Percentiles rank a stretch among this genome's conserved stretches.
Conservation (phyloP, 2,113 vertebrate genomes). For the Argyrosomus japonicus region DNA sequence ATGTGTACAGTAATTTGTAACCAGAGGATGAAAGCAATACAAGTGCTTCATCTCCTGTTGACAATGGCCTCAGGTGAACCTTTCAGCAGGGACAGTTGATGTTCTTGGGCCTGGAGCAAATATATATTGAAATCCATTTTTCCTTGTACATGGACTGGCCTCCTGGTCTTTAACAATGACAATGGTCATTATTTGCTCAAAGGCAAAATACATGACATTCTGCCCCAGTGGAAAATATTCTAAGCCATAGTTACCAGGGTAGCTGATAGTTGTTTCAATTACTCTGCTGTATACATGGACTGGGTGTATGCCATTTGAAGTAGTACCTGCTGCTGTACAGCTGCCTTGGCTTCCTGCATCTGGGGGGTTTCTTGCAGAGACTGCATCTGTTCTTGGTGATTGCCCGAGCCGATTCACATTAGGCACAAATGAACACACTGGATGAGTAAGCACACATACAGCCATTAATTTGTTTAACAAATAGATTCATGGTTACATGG, state of each 20-base stretch:
- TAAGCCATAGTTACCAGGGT: neutral
- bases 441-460: slow-evolving; percentile 1
- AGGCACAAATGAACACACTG: neutral
- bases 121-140: slow-evolving; percentile 27
- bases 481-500: slow-evolving; percentile 22
- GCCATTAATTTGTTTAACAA: slow-evolving; percentile 42
- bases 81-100: slow-evolving; percentile 1
- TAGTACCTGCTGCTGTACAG: slow-evolving; percentile 28
- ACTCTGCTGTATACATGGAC: slow-evolving; percentile 2
- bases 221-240: slow-evolving; percentile 8
- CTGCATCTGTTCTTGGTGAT: slow-evolving; percentile 39
- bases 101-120: slow-evolving; percentile 34
- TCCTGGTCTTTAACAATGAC: neutral
- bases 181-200: slow-evolving; percentile 16
- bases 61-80: slow-evolving; percentile 44
- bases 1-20: slow-evolving; percentile 43
- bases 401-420: slow-evolving; percentile 18
- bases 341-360: slow-evolving; percentile 26
- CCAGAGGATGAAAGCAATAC: slow-evolving; percentile 26
- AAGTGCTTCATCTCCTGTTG: slow-evolving; percentile 43
- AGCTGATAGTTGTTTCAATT: slow-evolving; percentile 6
- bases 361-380: slow-evolving; percentile 23
- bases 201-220: slow-evolving; percentile 16
- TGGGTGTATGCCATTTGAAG: slow-evolving; percentile 12
- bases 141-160: slow-evolving; percentile 9